phyloP scores from a whole-genome alignment of 2,113 vertebrate genomes.

The Athene noctua region DNA sequence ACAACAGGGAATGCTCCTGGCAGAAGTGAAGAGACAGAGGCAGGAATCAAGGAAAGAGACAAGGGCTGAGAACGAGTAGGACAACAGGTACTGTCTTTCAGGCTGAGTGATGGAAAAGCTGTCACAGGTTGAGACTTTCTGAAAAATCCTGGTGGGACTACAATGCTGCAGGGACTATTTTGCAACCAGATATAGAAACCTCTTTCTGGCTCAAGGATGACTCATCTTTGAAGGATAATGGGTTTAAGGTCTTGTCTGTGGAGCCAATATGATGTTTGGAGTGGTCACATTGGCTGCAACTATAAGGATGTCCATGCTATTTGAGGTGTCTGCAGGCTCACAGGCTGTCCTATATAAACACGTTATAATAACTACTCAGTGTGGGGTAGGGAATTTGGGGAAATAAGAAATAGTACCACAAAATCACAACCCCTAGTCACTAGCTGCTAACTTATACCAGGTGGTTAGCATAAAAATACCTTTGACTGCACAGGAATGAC shows the following conservation, averaged over 20 bases:
- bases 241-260: not conserved
- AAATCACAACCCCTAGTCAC: not conserved
- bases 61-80: not conserved
- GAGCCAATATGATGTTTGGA: not conserved
- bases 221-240: not conserved
- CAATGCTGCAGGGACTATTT: not conserved
- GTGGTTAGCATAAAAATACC: not conserved
- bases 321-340: fast-evolving
- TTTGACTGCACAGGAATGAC: not conserved
- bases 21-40: not conserved
- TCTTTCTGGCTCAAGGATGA: not conserved
- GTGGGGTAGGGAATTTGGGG: not conserved
- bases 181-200: not conserved
- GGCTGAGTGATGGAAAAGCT: not conserved
- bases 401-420: not conserved
- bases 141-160: not conserved
- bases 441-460: not conserved
- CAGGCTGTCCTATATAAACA: not conserved
- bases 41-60: not conserved
- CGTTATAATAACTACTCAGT: not conserved
- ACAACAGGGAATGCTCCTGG: not conserved
- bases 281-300: not conserved
- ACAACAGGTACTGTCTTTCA: not conserved
- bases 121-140: not conserved
- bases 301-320: not conserved